phyloP scores from a whole-genome alignment of 2,113 vertebrate species.

The Phasianus colchicus region DNA sequence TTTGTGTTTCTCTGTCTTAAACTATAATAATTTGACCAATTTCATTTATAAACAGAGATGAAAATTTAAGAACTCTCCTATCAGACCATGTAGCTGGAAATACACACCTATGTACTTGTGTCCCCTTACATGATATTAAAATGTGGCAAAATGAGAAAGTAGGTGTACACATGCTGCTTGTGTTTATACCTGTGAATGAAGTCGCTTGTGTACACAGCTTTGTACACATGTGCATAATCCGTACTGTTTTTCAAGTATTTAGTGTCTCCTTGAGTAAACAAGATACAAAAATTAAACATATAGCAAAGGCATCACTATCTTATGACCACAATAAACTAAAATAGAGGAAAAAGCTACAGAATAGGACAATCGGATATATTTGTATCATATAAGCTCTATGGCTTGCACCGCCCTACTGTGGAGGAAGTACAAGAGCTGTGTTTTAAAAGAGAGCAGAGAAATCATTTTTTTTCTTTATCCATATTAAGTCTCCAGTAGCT shows the following conservation, averaged over 20 bases:
- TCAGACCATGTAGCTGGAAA: neutral
- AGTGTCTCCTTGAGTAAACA: neutral
- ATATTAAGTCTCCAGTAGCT: neutral
- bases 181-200: neutral
- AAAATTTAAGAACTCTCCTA: constrained; percentile 36
- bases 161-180: fast-evolving
- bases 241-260: neutral
- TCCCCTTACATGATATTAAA: fast-evolving
- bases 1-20: constrained; percentile 58
- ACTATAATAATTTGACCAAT: constrained; percentile 67
- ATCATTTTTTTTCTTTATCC: fast-evolving
- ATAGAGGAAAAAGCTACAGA: neutral
- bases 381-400: too few relatives aligned
- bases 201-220: neutral
- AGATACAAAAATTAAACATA: neutral
- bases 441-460: neutral
- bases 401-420: neutral
- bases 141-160: neutral
- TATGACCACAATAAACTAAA: neutral
- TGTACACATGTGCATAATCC: neutral
- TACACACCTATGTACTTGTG: neutral
- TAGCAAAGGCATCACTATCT: neutral
- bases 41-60: constrained; percentile 67
- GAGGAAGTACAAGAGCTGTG: neutral
- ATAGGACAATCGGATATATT: neutral